These are phyloP conservation scores for Palythoa caribaeorum DNA, from an alignment of 92 coral and sea anemone genomes.

Conservation along the genomic window DNA sequence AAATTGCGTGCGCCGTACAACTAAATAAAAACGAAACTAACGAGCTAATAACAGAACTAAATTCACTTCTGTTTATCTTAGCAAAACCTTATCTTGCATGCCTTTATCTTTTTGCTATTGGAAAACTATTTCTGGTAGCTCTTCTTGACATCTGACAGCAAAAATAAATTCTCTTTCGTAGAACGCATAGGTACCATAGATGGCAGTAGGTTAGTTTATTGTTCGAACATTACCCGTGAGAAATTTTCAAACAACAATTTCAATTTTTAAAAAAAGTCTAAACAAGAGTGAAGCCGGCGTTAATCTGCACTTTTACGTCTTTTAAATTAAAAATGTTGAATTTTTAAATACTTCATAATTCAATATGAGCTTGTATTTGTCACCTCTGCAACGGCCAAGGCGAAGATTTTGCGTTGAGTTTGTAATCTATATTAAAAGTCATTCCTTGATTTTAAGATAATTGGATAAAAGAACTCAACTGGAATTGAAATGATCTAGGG, in stretches of 20 bases:
- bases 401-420: neutral
- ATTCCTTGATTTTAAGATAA: neutral
- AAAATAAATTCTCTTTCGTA: neutral
- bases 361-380: neutral
- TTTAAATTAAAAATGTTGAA: neutral
- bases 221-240: neutral
- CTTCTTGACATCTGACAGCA: neutral
- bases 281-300: neutral
- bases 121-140: neutral
- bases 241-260: neutral
- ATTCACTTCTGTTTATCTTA: neutral
- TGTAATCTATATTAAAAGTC: neutral
- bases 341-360: slow-evolving; percentile 10
- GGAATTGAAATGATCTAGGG: neutral
- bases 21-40: neutral
- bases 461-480: neutral
- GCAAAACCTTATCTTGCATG: neutral
- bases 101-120: neutral
- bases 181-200: neutral
- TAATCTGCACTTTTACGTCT: neutral
- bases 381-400: neutral
- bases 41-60: neutral
- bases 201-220: neutral
- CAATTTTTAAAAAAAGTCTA: neutral
- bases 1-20: neutral